These are phyloP conservation scores for Idaea aversata DNA, from an alignment of 2,888 invertebrate species.

Conservation along the genomic window DNA sequence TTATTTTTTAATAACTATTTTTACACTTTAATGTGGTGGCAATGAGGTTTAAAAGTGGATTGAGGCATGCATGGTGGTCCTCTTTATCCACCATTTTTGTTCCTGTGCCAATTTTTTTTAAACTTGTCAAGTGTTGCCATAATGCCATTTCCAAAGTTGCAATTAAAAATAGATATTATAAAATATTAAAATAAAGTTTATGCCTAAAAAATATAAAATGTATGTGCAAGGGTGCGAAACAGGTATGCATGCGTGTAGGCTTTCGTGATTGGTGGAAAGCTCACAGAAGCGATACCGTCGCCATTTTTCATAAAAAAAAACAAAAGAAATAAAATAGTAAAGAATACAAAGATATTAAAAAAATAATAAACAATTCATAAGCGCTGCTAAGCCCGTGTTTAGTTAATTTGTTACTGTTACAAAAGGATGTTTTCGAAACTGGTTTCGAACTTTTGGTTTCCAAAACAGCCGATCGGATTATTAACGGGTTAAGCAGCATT, in stretches of 20 bases:
- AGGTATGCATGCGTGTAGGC: slow-evolving; percentile 60
- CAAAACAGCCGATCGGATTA: no score
- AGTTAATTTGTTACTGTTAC: no score
- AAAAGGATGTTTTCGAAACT: no score
- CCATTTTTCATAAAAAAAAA: neutral
- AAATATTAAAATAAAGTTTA: neutral
- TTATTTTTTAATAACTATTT: no score
- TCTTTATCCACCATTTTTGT: no score
- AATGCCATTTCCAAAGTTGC: neutral
- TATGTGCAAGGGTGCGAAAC: slow-evolving; percentile 4
- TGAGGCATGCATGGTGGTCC: no score
- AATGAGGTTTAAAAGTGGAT: no score
- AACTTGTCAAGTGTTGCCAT: slow-evolving; percentile 3
- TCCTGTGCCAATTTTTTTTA: slow-evolving; percentile 12
- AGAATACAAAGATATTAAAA: neutral
- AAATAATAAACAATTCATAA: neutral
- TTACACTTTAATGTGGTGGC: no score
- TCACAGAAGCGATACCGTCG: slow-evolving; percentile 62
- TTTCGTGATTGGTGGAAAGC: slow-evolving; percentile 52
- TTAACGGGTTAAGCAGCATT: neutral
- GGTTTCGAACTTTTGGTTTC: no score
- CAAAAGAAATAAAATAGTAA: neutral
- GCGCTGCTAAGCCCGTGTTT: neutral
- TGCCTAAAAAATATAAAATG: slow-evolving; percentile 1
- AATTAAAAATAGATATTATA: neutral